phyloP scores from a whole-genome alignment of 2,797 vertebrate genomes.

The Rhinoraja longicauda region DNA sequence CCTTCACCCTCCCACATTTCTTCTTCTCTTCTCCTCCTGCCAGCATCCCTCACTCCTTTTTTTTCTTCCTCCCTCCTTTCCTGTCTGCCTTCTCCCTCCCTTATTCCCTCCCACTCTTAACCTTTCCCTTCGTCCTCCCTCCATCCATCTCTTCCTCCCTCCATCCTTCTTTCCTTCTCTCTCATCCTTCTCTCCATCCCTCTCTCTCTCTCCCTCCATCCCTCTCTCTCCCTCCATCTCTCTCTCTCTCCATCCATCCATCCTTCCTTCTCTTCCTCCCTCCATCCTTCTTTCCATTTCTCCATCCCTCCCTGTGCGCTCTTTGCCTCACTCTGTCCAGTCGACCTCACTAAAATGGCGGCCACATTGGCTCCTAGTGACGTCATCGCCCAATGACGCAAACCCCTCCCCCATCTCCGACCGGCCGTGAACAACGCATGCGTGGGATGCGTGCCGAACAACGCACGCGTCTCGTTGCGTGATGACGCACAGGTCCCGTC shows the following conservation, averaged over 20 bases:
- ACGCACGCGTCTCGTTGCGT: no score
- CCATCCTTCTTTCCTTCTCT: no score
- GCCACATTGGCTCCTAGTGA: slow-evolving; percentile 41
- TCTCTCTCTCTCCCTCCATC: no score
- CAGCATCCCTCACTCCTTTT: background rate
- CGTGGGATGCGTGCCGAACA: no score
- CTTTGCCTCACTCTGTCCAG: background rate
- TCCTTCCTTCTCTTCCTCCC: no score
- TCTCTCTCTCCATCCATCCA: background rate
- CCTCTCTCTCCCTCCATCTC: background rate
- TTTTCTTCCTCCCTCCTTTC: slow-evolving; percentile 57
- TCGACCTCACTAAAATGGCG: slow-evolving; percentile 25
- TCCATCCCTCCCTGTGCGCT: background rate
- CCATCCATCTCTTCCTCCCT: no score
- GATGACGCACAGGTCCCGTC: no score
- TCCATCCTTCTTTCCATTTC: slow-evolving; percentile 43
- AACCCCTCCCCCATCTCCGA: no score
- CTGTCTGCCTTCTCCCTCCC: slow-evolving; percentile 39
- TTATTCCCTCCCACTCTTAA: slow-evolving; percentile 42
- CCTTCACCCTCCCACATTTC: background rate
- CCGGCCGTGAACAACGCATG: no score
- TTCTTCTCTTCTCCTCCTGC: no score
- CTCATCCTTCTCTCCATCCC: no score
- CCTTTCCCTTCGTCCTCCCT: slow-evolving; percentile 37
- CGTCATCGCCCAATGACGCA: slow-evolving; percentile 25